Percentiles rank a stretch among this genome's conserved stretches.
These are phyloP conservation scores for Acipenser transmontanus DNA, from an alignment of 2,797 vertebrate species.

Conservation along the genomic window DNA sequence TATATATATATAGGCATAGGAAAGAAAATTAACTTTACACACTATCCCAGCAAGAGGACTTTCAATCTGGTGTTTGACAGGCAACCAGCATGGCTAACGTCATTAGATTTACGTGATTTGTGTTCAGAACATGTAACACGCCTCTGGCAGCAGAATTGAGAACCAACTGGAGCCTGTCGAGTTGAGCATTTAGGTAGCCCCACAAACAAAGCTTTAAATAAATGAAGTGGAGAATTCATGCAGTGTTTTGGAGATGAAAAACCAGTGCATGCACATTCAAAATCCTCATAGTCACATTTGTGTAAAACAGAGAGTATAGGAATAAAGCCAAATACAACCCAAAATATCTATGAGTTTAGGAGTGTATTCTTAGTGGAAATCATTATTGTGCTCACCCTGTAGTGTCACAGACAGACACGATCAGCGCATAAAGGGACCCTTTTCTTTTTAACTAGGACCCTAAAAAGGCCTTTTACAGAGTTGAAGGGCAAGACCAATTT, in stretches of 20 bases:
- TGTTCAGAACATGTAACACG: slow-evolving; percentile 2
- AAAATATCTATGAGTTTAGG: too few relatives aligned
- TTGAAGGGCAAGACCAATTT: too few relatives aligned
- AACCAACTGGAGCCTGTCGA: background rate
- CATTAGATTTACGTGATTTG: background rate
- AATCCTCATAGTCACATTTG: background rate
- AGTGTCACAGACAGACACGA: too few relatives aligned
- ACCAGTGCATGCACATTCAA: background rate
- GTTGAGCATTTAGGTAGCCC: background rate
- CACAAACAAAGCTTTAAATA: background rate
- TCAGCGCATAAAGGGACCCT: too few relatives aligned
- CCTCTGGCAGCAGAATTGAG: background rate
- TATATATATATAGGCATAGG: background rate
- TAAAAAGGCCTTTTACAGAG: too few relatives aligned
- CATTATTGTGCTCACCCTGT: too few relatives aligned
- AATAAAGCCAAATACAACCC: too few relatives aligned
- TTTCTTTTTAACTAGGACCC: too few relatives aligned
- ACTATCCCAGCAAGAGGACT: background rate
- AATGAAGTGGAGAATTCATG: background rate
- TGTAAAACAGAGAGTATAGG: background rate
- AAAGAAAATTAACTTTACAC: background rate
- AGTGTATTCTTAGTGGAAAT: too few relatives aligned
- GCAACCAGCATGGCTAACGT: background rate
- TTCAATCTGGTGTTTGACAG: background rate
- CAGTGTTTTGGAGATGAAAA: background rate